Conservation (phyloP, 2,113 vertebrate species). For the Monopterus albus region DNA sequence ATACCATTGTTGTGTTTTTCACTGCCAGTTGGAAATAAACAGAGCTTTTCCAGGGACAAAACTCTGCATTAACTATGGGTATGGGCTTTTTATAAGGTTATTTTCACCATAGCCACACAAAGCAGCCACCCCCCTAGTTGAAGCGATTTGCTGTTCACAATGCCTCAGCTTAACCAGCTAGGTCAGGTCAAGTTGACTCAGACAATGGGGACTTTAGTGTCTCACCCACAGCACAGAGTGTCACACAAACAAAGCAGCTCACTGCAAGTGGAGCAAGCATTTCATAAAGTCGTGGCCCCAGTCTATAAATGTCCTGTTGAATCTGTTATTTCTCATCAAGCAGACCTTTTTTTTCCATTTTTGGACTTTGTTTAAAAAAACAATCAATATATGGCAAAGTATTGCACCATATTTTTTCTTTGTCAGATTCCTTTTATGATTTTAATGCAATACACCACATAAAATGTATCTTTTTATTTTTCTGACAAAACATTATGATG, state of each 20-base stretch:
- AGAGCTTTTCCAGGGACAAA: conserved; percentile 76
- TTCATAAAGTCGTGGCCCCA: conserved; percentile 75
- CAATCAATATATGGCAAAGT: conserved; percentile 38
- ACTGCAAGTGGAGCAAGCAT: conserved; percentile 77
- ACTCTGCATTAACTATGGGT: conserved; percentile 80
- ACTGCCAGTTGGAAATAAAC: conserved; percentile 74
- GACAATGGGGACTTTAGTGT: conserved; percentile 85
- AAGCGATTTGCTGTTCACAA: conserved; percentile 86
- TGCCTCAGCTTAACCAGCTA: conserved; percentile 86
- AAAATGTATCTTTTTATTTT: too few species aligned
- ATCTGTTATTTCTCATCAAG: conserved; percentile 66
- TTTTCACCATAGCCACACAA: conserved; percentile 81
- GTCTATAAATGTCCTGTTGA: conserved; percentile 74
- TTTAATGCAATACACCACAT: too few species aligned
- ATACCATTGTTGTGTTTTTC: conserved; percentile 61
- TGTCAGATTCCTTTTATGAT: background rate
- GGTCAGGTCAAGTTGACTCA: conserved; percentile 88
- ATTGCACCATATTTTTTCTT: background rate
- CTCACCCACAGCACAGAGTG: conserved; percentile 79
- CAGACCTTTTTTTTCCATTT: conserved; percentile 43
- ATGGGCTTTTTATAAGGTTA: conserved; percentile 82
- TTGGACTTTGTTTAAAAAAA: background rate
- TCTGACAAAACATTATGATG: too few species aligned
- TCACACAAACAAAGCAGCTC: conserved; percentile 76
- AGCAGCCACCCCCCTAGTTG: conserved; percentile 82